phyloP scores from a whole-genome alignment of 2,113 vertebrate species.

The Rhea pennata region DNA sequence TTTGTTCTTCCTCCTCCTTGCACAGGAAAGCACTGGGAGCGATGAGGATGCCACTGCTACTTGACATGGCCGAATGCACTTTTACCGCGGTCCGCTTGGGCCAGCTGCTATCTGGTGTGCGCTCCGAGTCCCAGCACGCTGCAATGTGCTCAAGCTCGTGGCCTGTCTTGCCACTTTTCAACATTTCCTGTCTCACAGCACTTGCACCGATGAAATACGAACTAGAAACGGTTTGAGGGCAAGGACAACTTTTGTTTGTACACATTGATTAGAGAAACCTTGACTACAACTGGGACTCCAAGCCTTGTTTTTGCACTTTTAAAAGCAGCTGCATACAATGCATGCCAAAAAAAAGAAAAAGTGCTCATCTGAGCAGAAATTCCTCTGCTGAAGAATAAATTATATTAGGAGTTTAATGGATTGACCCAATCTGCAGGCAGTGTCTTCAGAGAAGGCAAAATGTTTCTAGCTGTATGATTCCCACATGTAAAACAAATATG shows the following conservation, averaged over 20 bases:
- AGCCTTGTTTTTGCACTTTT: fast-evolving
- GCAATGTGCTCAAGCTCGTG: neutral
- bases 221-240: neutral
- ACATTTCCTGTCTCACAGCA: neutral
- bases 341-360: neutral
- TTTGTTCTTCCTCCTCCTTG: neutral
- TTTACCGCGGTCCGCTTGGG: neutral
- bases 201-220: neutral
- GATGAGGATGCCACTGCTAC: neutral
- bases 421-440: neutral
- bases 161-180: neutral
- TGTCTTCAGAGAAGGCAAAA: neutral
- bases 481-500: too few relatives aligned
- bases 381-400: neutral
- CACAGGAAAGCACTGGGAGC: neutral
- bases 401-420: neutral
- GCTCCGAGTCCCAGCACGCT: too few relatives aligned
- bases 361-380: neutral
- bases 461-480: neutral
- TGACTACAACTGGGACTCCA: neutral
- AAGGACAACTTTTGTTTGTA: neutral
- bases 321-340: neutral
- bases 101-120: neutral
- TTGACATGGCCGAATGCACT: neutral
- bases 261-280: neutral